Percentiles rank a stretch among this genome's conserved stretches.
Evolutionary conservation across 2,888 invertebrate genomes (phyloP).

Genomic region (Tricholauxania praeusta): DNA sequence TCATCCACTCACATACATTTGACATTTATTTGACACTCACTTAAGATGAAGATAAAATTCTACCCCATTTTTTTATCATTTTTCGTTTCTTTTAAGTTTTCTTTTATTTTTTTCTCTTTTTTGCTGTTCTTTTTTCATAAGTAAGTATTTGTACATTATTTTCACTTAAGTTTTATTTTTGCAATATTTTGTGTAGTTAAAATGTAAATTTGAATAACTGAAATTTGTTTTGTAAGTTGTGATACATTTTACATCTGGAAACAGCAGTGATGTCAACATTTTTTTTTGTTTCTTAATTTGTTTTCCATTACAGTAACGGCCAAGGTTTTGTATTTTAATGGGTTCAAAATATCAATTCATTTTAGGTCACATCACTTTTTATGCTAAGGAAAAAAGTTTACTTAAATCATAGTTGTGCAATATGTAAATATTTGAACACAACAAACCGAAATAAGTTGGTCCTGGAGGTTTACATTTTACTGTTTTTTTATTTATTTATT

Average conservation of each 20-base stretch:
- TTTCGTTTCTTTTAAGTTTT: neutral
- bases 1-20: slow-evolving; percentile 1
- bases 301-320: no score
- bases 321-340: no score
- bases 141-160: no score
- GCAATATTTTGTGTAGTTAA: neutral
- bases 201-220: neutral
- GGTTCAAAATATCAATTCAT: no score
- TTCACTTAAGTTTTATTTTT: no score
- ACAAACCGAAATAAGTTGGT: no score
- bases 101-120: neutral
- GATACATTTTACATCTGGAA: neutral
- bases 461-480: no score
- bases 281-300: neutral
- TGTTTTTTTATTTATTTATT: no score
- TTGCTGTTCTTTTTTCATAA: neutral
- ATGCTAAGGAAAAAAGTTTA: no score
- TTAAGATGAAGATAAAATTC: slow-evolving; percentile 10
- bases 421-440: no score
- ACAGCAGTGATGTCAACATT: neutral
- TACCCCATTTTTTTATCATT: neutral
- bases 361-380: no score
- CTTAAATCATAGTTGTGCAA: no score
- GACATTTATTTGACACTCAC: slow-evolving; percentile 31
- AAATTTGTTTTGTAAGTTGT: neutral